These are phyloP conservation scores for Martes martes DNA, from an alignment of 2,113 vertebrate genomes.

Conservation along the genomic window DNA sequence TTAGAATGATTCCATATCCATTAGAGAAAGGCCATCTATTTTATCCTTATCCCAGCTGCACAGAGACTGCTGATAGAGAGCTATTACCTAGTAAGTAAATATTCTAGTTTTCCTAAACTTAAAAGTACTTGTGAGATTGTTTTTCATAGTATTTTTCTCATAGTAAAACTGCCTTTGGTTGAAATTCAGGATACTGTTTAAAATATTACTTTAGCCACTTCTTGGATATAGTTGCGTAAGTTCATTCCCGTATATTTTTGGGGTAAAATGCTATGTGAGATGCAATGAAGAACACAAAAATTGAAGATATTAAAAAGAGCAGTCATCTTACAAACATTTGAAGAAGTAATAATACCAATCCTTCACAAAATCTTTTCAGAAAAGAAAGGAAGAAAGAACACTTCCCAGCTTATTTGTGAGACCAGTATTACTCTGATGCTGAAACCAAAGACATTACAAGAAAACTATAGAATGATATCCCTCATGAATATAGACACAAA, in stretches of 20 bases:
- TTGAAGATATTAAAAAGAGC: slow-evolving; percentile 21
- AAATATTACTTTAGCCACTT: slow-evolving; percentile 27
- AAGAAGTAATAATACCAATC: slow-evolving; percentile 17
- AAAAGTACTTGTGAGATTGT: slow-evolving; percentile 13
- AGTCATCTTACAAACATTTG: not conserved
- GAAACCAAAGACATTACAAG: not conserved
- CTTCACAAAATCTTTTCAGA: slow-evolving; percentile 22
- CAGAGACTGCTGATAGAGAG: slow-evolving; percentile 97
- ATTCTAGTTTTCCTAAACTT: slow-evolving; percentile 66
- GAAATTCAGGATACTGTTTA: not conserved
- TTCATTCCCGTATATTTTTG: not conserved
- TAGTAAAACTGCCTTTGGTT: slow-evolving; percentile 45
- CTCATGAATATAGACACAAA: not conserved
- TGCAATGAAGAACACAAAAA: slow-evolving; percentile 7
- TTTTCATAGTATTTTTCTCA: slow-evolving; percentile 25
- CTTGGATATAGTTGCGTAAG: not conserved
- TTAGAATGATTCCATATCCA: slow-evolving; percentile 98
- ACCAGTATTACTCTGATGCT: not conserved
- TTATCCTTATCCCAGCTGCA: slow-evolving; percentile 98
- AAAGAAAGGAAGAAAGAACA: not conserved
- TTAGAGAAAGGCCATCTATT: slow-evolving; percentile 99
- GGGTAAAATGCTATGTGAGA: not conserved
- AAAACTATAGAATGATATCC: not conserved
- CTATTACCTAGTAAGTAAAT: slow-evolving; percentile 94
- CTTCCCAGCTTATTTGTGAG: not conserved